Base-by-base conservation (phyloP, 2,888 invertebrate species). In the Luperina testacea region DNA sequence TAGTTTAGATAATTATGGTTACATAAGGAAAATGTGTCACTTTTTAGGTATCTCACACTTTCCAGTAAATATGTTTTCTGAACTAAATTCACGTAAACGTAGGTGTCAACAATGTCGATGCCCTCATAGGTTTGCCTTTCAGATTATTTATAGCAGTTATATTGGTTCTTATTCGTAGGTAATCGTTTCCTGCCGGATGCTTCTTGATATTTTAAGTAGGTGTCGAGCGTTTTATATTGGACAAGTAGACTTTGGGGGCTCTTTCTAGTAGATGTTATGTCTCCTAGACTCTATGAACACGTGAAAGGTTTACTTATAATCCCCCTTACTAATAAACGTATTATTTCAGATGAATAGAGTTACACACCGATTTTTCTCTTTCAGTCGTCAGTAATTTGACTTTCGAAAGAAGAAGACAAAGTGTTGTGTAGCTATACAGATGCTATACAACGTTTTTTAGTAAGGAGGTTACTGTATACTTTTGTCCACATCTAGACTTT, bases 111-210 rank as follows among this genome's bases (percentile, higher is more conserved):
- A 45, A 57, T 51, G 48, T 48, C 20, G 24, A 63, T n/a, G 63
- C 27, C 2, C 42, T 45, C 15, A 20, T 27, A 15, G 17, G 15
- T 20, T 42, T 74, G 32, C 24, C 38, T 27, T 42, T 51, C 13
- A 24, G 38, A 24, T 74, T 74, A 64, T 69, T 57, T 48, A 42
- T 69, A 51, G 81, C 38, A 15, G 42, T 57, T 24, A 63, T 15
- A 57, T 57, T 51, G 48, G 8, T 20, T 15, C 3, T 20, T 2
- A 15, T 13, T 17, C 24, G 51, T 17, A 38, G 6, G 38, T 17
- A 1, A 63, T 63, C 2, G 53, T 57, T 63, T 53, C 2, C 51
- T 53, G n/a, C 2, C n/a, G 20, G 51, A 32, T 20, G 17, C 1
- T 69, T 13, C 24, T 38, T 27, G 20, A 20, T 20, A 57, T 57